phyloP scores from a whole-genome alignment of 2,113 vertebrate genomes.

The Spea bombifrons region DNA sequence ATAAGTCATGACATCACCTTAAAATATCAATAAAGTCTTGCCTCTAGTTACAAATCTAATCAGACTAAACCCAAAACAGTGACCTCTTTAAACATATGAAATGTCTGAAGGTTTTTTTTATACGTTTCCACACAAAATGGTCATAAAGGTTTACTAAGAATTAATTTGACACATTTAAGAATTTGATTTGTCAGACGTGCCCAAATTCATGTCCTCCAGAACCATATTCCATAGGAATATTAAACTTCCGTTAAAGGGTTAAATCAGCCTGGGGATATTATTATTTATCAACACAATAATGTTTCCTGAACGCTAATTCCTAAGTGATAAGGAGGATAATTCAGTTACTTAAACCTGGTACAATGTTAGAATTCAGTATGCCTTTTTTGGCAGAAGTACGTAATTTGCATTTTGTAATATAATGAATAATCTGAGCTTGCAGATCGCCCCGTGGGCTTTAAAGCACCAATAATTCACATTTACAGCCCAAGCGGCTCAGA shows the following conservation, averaged over 20 bases:
- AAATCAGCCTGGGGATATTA: slow-evolving; percentile 1
- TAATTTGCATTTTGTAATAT: slow-evolving; percentile 57
- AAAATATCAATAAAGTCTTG: no score
- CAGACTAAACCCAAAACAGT: no score
- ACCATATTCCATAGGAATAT: background rate
- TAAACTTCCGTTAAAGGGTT: background rate
- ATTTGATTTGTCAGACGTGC: no score
- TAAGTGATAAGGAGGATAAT: slow-evolving; percentile 46
- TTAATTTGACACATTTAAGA: no score
- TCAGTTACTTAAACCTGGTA: slow-evolving; percentile 51
- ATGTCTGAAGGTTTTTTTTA: no score
- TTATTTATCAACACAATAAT: slow-evolving; percentile 51
- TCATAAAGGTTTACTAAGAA: no score
- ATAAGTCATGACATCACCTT: no score
- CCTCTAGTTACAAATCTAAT: no score
- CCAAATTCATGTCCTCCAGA: background rate
- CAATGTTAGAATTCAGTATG: slow-evolving; percentile 58
- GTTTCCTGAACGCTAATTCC: slow-evolving; percentile 54
- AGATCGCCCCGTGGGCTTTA: slow-evolving; percentile 52
- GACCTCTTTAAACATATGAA: no score
- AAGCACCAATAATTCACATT: slow-evolving; percentile 51
- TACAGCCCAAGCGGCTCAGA: slow-evolving; percentile 47
- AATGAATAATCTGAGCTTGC: slow-evolving; percentile 54
- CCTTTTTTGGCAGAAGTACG: slow-evolving; percentile 54
- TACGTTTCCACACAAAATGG: no score